phyloP scores from a whole-genome alignment of 2,888 invertebrate genomes.

The Trissolcus brochymenae region DNA sequence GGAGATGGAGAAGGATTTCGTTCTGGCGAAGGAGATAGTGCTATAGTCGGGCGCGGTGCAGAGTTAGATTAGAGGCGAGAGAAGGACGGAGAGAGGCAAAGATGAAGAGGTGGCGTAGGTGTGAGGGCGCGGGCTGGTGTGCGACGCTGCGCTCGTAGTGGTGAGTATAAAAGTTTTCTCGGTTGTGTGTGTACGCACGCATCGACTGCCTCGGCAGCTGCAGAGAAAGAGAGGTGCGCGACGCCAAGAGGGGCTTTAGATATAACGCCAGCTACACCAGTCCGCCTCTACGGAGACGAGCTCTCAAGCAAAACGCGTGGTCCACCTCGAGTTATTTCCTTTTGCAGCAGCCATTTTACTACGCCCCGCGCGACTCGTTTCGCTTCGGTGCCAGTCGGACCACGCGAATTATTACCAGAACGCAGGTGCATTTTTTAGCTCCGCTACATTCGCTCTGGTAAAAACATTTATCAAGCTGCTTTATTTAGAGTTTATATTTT shows the following conservation, averaged over 20 bases:
- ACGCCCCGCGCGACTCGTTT: constrained; percentile 54
- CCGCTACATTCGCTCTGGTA: constrained; percentile 44
- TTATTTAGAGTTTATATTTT: constrained; percentile 40
- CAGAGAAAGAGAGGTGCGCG: constrained; percentile 58
- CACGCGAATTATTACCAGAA: constrained; percentile 71
- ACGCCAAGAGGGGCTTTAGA: constrained; percentile 42
- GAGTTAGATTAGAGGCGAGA: constrained; percentile 72
- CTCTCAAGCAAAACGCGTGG: constrained; percentile 70
- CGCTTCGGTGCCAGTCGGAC: constrained; percentile 61
- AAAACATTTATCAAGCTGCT: constrained; percentile 49
- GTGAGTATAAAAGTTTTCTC: constrained; percentile 76
- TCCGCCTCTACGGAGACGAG: constrained; percentile 68
- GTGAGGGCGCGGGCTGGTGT: constrained; percentile 59
- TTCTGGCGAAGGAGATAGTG: constrained; percentile 61
- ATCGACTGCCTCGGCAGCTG: constrained; percentile 65
- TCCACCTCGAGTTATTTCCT: constrained; percentile 72
- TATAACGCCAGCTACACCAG: constrained; percentile 64
- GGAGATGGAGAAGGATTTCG: constrained; percentile 65
- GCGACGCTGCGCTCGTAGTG: constrained; percentile 64
- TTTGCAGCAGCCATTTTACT: constrained; percentile 62
- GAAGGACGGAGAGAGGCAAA: constrained; percentile 34
- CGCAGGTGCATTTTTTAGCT: constrained; percentile 72
- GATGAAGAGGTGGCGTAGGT: constrained; percentile 14
- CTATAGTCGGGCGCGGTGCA: constrained; percentile 62
- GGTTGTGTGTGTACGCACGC: constrained; percentile 72